Percentiles rank a stretch among this genome's conserved stretches.
Evolutionary conservation across 92 coral and sea anemone genomes (phyloP).

Genomic region (Phenganax stokvisi): DNA sequence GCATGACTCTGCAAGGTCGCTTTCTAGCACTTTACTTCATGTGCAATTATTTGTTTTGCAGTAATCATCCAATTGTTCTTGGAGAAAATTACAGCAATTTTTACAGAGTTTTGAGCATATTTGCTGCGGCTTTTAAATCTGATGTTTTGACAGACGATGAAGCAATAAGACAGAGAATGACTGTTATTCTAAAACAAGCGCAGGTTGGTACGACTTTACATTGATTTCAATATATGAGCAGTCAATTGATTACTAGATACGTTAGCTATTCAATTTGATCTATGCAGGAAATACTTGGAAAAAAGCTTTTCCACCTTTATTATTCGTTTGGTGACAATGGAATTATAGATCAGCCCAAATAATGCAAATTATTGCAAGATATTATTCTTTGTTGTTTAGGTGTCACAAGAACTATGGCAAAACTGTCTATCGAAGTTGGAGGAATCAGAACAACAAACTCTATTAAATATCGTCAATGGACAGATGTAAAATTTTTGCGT

Average conservation of each 20-base stretch:
- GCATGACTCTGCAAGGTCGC: neutral
- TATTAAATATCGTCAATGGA: slow-evolving; percentile 48
- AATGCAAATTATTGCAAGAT: too few species aligned
- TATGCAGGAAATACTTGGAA: too few species aligned
- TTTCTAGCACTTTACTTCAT: neutral
- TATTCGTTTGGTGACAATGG: too few species aligned
- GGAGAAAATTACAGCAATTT: slow-evolving; percentile 79
- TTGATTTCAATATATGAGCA: too few species aligned
- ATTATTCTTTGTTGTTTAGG: slow-evolving; percentile 22
- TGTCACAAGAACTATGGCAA: slow-evolving; percentile 64
- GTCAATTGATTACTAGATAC: too few species aligned
- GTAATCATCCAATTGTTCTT: slow-evolving; percentile 71
- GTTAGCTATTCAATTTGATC: too few species aligned
- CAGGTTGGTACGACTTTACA: slow-evolving; percentile 58
- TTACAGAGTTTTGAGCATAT: slow-evolving; percentile 77
- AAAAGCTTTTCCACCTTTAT: too few species aligned
- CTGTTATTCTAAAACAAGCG: slow-evolving; percentile 69
- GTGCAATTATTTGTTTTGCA: slow-evolving; percentile 18
- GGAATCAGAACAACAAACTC: slow-evolving; percentile 76
- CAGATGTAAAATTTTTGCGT: slow-evolving; percentile 3
- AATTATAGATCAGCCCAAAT: too few species aligned
- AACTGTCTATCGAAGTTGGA: slow-evolving; percentile 71
- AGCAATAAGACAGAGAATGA: slow-evolving; percentile 64
- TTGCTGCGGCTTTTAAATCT: slow-evolving; percentile 72
- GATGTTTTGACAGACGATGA: slow-evolving; percentile 82